Percentiles rank a stretch among this genome's conserved stretches.
Evolutionary conservation across 2,888 invertebrate species (phyloP).

Genomic region (Philopedon plagiatum): DNA sequence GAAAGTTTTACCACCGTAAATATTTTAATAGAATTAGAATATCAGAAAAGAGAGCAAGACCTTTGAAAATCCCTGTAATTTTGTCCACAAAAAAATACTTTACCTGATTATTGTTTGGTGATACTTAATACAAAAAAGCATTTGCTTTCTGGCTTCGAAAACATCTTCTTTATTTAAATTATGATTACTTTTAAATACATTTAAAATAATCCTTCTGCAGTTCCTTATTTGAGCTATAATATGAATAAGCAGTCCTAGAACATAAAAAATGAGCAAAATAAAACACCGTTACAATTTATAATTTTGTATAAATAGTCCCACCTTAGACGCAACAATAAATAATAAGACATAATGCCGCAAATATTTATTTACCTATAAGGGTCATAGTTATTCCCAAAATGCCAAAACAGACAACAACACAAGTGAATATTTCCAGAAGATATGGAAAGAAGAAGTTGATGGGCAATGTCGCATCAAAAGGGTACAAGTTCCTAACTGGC

Average conservation of each 20-base stretch:
- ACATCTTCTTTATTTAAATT: not conserved
- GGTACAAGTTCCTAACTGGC: slow-evolving; percentile 34
- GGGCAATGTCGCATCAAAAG: slow-evolving; percentile 38
- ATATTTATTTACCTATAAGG: slow-evolving; percentile 46
- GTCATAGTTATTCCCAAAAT: slow-evolving; percentile 39
- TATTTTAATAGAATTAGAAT: too few relatives aligned
- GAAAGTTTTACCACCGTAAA: too few relatives aligned
- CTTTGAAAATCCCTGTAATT: too few relatives aligned
- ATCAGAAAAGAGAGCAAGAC: too few relatives aligned
- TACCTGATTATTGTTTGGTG: slow-evolving; percentile 29
- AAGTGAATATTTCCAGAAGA: slow-evolving; percentile 23
- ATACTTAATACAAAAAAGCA: slow-evolving; percentile 12
- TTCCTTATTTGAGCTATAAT: slow-evolving; percentile 11
- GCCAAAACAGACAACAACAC: slow-evolving; percentile 24
- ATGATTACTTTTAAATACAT: not conserved
- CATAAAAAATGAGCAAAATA: too few relatives aligned
- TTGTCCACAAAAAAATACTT: too few relatives aligned
- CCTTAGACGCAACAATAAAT: too few relatives aligned
- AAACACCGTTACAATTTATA: too few relatives aligned
- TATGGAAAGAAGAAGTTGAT: slow-evolving; percentile 23
- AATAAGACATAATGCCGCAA: too few relatives aligned
- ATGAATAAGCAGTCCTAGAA: slow-evolving; percentile 30
- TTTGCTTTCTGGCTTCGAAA: not conserved
- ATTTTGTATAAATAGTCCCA: too few relatives aligned
- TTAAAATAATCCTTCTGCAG: slow-evolving; percentile 7